These are phyloP conservation scores for Romanogobio albipinnatus DNA, from an alignment of 2,113 vertebrate genomes.

Conservation along the genomic window DNA sequence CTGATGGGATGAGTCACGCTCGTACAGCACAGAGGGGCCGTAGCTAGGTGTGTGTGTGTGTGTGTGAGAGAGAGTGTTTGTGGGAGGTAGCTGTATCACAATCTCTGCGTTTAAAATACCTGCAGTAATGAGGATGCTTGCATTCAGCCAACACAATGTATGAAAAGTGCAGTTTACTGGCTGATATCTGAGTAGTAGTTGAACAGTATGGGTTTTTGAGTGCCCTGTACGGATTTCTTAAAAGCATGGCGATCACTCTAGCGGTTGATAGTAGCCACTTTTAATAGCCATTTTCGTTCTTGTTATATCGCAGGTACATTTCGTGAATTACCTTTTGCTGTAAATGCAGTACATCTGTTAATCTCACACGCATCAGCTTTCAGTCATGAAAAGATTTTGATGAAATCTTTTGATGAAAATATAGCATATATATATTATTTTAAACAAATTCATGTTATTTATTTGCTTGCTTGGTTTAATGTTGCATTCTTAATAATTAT, in stretches of 20 bases:
- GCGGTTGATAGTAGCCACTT: neutral
- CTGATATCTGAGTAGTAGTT: neutral
- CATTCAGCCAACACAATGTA: neutral
- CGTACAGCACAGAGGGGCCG: neutral
- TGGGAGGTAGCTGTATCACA: neutral
- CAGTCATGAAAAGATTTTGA: too few relatives aligned
- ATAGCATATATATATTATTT: too few relatives aligned
- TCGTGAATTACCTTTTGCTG: neutral
- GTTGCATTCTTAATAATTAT: neutral
- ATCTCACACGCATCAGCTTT: neutral
- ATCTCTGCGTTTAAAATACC: neutral
- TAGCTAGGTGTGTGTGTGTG: conserved; percentile 1
- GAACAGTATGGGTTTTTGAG: neutral
- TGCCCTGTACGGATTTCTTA: neutral
- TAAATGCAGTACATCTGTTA: neutral
- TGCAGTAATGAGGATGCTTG: neutral
- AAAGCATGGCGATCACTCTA: neutral
- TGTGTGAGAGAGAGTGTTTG: neutral
- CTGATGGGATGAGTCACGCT: conserved; percentile 32
- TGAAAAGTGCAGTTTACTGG: neutral
- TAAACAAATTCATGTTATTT: too few relatives aligned
- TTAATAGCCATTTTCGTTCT: neutral
- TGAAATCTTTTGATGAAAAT: too few relatives aligned
- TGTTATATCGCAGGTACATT: neutral
- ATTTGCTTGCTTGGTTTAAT: too few relatives aligned